A percentile compares a stretch with the other conserved stretches of the same genome.
Evolutionary conservation across 2,888 invertebrate species (phyloP).

Genomic region (Amphipyra tragopoginis): DNA sequence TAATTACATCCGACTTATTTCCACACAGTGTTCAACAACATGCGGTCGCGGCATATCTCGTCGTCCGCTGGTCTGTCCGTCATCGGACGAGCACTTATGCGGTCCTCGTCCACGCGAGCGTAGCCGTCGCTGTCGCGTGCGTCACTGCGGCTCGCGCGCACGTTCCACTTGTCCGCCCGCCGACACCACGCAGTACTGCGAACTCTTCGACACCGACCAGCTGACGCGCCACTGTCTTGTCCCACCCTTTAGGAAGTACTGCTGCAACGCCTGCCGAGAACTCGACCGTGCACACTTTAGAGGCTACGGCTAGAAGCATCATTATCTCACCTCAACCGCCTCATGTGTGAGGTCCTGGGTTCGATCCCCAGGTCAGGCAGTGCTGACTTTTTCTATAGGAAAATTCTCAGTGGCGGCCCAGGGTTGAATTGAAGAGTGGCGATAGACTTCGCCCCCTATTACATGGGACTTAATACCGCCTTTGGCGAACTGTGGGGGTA

Average conservation of each 20-base stretch:
- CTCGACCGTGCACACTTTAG: conserved; percentile 57
- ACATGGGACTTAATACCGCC: conserved; percentile 5
- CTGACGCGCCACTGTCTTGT: conserved; percentile 89
- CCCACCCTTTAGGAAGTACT: conserved; percentile 89
- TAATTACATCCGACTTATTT: background rate
- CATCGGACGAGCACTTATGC: conserved; percentile 85
- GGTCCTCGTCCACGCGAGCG: conserved; percentile 88
- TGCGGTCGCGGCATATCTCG: conserved; percentile 90
- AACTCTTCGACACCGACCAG: conserved; percentile 76
- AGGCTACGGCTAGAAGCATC: conserved; percentile 51
- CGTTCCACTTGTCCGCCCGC: conserved; percentile 67
- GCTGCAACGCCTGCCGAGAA: conserved; percentile 89
- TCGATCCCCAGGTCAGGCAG: background rate
- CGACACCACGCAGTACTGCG: conserved; percentile 87
- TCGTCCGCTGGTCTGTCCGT: conserved; percentile 88
- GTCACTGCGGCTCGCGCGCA: conserved; percentile 66
- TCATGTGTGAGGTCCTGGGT: conserved; percentile 1
- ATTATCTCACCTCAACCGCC: conserved; percentile 4
- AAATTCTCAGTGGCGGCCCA: background rate
- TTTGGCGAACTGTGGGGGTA: conserved; percentile 7
- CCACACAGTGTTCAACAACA: conserved; percentile 89
- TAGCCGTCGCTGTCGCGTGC: conserved; percentile 87
- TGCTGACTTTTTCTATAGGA: conserved; percentile 1
- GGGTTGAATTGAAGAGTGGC: conserved; percentile 1
- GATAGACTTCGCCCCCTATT: background rate